Conservation (phyloP, 1,140 invertebrate species). For the Cherax destructor region DNA sequence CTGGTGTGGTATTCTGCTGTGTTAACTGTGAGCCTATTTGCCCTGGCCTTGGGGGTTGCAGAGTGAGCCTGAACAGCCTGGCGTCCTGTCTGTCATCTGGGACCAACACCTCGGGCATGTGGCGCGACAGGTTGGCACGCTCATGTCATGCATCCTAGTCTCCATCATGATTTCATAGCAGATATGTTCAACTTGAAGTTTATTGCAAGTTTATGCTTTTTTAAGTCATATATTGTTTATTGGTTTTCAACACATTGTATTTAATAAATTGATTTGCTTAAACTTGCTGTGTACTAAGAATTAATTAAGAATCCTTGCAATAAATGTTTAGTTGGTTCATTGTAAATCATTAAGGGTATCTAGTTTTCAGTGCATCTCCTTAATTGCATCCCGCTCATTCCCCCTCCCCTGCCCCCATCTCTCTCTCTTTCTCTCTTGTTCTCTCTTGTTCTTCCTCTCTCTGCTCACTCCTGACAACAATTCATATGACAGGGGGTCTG, state of each 20-base stretch:
- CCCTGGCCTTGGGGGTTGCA: constrained; percentile 52
- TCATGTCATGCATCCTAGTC: constrained; percentile 50
- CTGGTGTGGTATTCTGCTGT: constrained; percentile 35
- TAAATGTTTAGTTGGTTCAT: not conserved
- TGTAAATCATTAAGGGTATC: not conserved
- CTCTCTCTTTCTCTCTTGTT: no score
- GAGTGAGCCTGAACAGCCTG: constrained; percentile 70
- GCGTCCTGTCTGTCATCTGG: constrained; percentile 62
- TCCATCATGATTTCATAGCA: not conserved
- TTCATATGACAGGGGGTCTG: constrained; percentile 40
- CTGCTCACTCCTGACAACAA: constrained; percentile 32
- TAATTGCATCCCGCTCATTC: not conserved
- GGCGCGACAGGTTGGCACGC: constrained; percentile 72
- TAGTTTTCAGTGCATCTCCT: constrained; percentile 4
- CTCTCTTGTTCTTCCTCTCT: not conserved
- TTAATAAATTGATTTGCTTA: no score
- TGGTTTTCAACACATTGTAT: no score
- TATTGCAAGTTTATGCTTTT: not conserved
- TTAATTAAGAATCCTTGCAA: not conserved
- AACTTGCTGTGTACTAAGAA: not conserved
- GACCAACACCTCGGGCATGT: constrained; percentile 72
- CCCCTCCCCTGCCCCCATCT: no score
- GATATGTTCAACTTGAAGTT: not conserved
- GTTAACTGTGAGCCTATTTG: constrained; percentile 63
- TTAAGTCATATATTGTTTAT: not conserved